phyloP scores from a whole-genome alignment of 2,113 vertebrate species.

The Smithornis capensis region DNA sequence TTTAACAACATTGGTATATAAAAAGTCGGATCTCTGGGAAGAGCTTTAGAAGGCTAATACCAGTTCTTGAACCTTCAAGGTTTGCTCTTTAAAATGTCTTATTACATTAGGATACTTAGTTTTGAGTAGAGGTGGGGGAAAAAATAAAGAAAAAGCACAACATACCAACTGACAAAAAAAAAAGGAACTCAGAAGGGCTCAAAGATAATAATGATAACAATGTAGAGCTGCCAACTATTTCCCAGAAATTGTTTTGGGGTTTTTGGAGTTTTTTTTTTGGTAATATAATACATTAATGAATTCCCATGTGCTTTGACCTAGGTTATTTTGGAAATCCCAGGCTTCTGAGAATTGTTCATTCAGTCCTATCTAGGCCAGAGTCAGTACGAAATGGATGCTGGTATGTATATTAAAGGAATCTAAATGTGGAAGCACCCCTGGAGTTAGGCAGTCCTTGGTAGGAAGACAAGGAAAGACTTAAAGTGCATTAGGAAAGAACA shows the following conservation, averaged over 20 bases:
- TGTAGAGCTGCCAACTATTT: neutral
- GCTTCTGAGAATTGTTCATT: neutral
- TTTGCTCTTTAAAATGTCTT: neutral
- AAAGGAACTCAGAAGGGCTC: neutral
- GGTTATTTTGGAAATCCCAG: neutral
- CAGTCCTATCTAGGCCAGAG: neutral
- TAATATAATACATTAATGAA: neutral
- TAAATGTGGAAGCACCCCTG: neutral
- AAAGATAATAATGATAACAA: neutral
- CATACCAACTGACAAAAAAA: neutral
- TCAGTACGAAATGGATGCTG: neutral
- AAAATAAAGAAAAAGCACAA: neutral
- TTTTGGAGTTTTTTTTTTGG: neutral
- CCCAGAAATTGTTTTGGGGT: neutral
- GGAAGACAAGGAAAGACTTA: neutral
- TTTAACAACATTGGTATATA: neutral
- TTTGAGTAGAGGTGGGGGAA: neutral
- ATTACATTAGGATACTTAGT: neutral
- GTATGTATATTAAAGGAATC: neutral
- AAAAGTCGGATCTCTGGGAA: neutral
- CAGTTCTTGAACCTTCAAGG: neutral
- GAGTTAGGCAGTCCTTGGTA: neutral
- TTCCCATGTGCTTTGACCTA: neutral
- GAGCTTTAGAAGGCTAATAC: neutral
- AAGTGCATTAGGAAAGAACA: neutral